phyloP scores from a whole-genome alignment of 2,797 vertebrate species.

The Aldrovandia affinis region DNA sequence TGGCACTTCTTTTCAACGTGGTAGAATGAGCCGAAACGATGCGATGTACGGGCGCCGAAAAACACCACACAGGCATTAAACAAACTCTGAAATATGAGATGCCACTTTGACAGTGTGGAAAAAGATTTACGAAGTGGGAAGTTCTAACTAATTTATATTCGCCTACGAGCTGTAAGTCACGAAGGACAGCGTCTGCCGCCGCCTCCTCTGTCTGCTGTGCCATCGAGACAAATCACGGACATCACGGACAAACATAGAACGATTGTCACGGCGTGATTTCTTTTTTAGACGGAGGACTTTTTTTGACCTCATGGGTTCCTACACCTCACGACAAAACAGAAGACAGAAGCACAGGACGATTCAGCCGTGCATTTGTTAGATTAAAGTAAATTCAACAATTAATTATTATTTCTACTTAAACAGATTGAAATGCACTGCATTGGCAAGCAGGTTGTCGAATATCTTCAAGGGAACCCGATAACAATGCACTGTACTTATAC shows the following conservation, averaged over 20 bases:
- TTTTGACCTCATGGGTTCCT: neutral
- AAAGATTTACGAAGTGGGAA: neutral
- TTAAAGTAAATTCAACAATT: too few relatives aligned
- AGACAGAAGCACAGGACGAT: too few relatives aligned
- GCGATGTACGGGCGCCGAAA: neutral
- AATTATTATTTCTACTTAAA: too few relatives aligned
- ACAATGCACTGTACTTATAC: neutral
- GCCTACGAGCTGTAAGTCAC: neutral
- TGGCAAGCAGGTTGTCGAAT: neutral
- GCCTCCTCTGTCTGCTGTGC: neutral
- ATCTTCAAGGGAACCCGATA: neutral
- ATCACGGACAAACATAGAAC: neutral
- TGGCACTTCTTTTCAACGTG: too few relatives aligned
- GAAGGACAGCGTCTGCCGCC: neutral
- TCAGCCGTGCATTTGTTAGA: too few relatives aligned
- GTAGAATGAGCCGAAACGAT: neutral
- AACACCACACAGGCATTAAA: neutral
- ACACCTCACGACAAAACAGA: too few relatives aligned
- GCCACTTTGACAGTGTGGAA: neutral
- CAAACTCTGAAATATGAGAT: neutral
- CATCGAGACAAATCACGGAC: too few relatives aligned
- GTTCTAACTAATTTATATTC: slow-evolving; percentile 9
- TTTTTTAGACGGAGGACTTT: too few relatives aligned
- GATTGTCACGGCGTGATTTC: neutral
- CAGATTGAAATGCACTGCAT: too few relatives aligned